phyloP scores from a whole-genome alignment of 1,140 invertebrate genomes.

The Drosophila nigromelanica region DNA sequence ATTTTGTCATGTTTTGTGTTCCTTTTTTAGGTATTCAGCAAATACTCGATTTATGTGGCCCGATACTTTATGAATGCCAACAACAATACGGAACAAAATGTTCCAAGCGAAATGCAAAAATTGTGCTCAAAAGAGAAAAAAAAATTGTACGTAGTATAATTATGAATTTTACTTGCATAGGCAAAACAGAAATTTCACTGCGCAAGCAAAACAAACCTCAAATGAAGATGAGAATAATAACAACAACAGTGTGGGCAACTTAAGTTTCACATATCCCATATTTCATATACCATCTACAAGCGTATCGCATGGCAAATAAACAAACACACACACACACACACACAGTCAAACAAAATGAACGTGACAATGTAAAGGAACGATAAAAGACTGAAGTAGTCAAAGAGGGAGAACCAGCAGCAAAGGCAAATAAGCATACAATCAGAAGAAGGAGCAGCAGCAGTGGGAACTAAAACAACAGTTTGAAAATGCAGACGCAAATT shows the following conservation, averaged over 20 bases:
- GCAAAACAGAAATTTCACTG: conserved; percentile 27
- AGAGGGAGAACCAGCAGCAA: conserved; percentile 13
- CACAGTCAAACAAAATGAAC: conserved; percentile 19
- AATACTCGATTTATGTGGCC: conserved; percentile 7
- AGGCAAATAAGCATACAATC: conserved; percentile 22
- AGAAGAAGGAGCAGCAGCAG: not conserved
- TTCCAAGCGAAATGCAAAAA: conserved; percentile 42
- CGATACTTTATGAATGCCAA: conserved; percentile 26
- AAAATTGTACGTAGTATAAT: conserved; percentile 36
- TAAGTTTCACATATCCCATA: conserved; percentile 32
- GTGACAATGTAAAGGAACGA: conserved; percentile 17
- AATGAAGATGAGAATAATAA: not conserved
- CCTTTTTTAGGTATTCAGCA: not conserved
- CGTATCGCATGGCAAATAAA: conserved; percentile 41
- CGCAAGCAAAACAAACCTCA: not conserved
- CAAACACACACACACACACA: conserved; percentile 14
- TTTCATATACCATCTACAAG: conserved; percentile 24
- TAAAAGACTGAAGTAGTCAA: not conserved
- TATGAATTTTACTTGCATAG: conserved; percentile 43
- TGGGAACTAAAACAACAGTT: conserved; percentile 28
- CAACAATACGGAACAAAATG: conserved; percentile 16
- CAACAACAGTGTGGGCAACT: conserved; percentile 34
- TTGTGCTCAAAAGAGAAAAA: conserved; percentile 29
- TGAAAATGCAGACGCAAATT: conserved; percentile 34
- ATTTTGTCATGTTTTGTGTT: not conserved